Evolutionary conservation across 2,888 invertebrate genomes (phyloP).

Genomic region (Sceliomorpha sp.): DNA sequence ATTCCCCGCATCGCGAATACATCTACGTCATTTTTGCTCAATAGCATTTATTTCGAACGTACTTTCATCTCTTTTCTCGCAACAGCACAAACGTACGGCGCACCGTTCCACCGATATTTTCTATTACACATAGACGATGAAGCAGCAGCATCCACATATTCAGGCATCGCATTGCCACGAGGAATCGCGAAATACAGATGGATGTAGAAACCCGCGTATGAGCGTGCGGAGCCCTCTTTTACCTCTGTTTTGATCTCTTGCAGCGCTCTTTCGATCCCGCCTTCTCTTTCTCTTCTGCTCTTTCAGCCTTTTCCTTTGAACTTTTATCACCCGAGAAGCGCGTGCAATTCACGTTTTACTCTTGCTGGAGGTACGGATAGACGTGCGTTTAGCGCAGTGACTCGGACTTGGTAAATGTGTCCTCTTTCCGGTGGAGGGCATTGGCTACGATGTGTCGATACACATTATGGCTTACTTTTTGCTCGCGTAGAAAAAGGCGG

Average conservation of each 20-base stretch:
- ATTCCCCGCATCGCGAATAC: too few relatives aligned
- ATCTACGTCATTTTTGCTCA: background rate
- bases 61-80: background rate
- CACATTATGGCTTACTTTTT: too few relatives aligned
- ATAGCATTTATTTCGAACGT: background rate
- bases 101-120: conserved; percentile 2
- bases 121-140: background rate
- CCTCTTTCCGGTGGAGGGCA: conserved; percentile 12
- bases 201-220: conserved; percentile 5
- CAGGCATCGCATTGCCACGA: background rate
- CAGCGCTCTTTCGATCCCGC: conserved; percentile 15
- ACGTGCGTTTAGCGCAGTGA: conserved; percentile 5
- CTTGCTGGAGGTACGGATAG: conserved; percentile 7
- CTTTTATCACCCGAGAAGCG: conserved; percentile 58
- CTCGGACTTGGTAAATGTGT: background rate
- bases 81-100: background rate
- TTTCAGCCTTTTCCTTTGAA: conserved; percentile 57
- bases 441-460: conserved; percentile 6
- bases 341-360: conserved; percentile 52
- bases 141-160: too few relatives aligned
- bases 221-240: too few relatives aligned
- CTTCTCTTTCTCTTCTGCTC: conserved; percentile 25
- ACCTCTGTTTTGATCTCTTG: background rate
- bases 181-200: conserved; percentile 5
- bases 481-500: too few relatives aligned